Conservation (phyloP, 92 coral and sea anemone genomes). For the Actinernus sp. region DNA sequence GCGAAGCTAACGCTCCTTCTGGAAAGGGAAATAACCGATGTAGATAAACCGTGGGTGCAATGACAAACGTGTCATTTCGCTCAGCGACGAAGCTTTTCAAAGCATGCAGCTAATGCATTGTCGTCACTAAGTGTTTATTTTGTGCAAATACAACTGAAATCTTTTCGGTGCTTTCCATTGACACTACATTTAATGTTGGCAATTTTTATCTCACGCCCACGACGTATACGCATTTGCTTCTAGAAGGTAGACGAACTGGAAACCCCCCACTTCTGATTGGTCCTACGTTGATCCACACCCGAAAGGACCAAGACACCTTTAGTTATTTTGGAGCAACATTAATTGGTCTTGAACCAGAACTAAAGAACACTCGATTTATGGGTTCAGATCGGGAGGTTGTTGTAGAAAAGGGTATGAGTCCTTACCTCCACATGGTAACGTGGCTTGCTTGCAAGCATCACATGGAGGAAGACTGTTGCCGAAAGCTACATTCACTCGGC, state of each 20-base stretch:
- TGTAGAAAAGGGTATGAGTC: slow-evolving; percentile 38
- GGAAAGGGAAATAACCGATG: too few species aligned
- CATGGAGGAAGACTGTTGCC: slow-evolving; percentile 29
- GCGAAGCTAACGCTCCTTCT: too few species aligned
- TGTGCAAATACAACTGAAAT: slow-evolving; percentile 24
- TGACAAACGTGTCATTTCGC: too few species aligned
- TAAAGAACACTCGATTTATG: slow-evolving; percentile 27
- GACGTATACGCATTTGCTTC: slow-evolving; percentile 39
- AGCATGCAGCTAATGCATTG: too few species aligned
- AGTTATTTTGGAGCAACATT: slow-evolving; percentile 41
- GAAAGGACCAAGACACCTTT: slow-evolving; percentile 30
- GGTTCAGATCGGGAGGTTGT: slow-evolving; percentile 48
- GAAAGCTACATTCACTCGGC: slow-evolving; percentile 29
- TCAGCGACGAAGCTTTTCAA: too few species aligned
- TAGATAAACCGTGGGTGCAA: too few species aligned
- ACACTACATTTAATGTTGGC: slow-evolving; percentile 55
- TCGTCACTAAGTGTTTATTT: too few species aligned
- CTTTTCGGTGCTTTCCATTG: slow-evolving; percentile 19
- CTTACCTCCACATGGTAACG: slow-evolving; percentile 39
- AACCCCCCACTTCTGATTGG: slow-evolving; percentile 52
- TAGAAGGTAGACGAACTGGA: slow-evolving; percentile 18
- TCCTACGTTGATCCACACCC: slow-evolving; percentile 41
- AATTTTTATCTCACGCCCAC: slow-evolving; percentile 51
- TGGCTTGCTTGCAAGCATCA: slow-evolving; percentile 55
- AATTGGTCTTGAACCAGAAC: slow-evolving; percentile 11